Base-by-base conservation (phyloP, 2,888 invertebrate species). In the Zeuzera pyrina region DNA sequence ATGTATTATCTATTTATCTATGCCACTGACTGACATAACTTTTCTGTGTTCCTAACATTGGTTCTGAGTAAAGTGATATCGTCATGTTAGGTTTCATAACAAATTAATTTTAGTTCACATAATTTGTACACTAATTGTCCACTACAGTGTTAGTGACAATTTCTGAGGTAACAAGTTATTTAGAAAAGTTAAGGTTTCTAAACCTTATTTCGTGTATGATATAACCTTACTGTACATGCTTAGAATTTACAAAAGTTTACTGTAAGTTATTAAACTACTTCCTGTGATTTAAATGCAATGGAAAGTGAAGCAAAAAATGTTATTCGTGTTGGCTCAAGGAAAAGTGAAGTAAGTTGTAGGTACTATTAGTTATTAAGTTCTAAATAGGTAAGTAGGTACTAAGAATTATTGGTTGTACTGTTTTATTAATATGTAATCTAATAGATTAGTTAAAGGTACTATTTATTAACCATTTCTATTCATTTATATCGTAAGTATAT, bases 321-420 rank as follows among this genome's bases (percentile, higher is more conserved):
- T 50, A 89, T 93, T 45, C 87, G 87, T 46, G 93, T 94, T 36
- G 93, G 93, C 35, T 93, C 93, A 28, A 86, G 93, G 49, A 93
- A 93, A 79, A 94, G 93, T 62, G 91, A 93, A 87, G 93, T 92
- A 74, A 77, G 81, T 73, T 35, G 10, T 10, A 6, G 8, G 19
- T 19, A 5, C 8, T 19, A n/a, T n/a, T n/a, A n/a, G n/a, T n/a
- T n/a, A n/a, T n/a, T n/a, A n/a, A n/a, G n/a, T n/a, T n/a, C n/a
- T n/a, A n/a, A n/a, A n/a, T n/a, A n/a, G n/a, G n/a, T n/a, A n/a
- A n/a, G n/a, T n/a, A n/a, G n/a, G n/a, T n/a, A n/a, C n/a, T n/a
- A n/a, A n/a, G n/a, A n/a, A n/a, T n/a, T n/a, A n/a, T n/a, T n/a
- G n/a, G n/a, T n/a, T n/a, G n/a, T n/a, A n/a, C n/a, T n/a, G n/a